Evolutionary conservation across 2,888 invertebrate genomes (phyloP), one percentile per base, ranked within the genome.

Genomic region (Sinhomidia bicolor): DNA sequence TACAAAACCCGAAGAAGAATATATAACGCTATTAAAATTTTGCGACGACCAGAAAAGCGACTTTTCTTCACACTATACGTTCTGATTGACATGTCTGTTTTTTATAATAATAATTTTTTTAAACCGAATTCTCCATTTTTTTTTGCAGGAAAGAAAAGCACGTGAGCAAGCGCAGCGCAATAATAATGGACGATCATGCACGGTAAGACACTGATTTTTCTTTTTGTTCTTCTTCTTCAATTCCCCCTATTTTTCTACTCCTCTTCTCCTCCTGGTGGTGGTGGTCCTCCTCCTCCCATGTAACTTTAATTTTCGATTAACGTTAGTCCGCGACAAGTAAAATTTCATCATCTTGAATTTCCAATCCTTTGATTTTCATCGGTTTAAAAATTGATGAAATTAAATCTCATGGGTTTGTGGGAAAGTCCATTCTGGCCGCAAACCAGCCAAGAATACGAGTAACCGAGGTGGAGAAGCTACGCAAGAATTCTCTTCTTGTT

Each of bases 361-460:
- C 87, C 87, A 87, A 87, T 87, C 87, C 87, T 81, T 87, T 87
- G 82, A 81, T 87, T 82, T 87, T 87, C 82, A 87, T 87, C 82
- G 87, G 87, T 81, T 87, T 87, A 87, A 87, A 87, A 87, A 87
- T 87, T 87, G 87, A 87, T 87, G 87, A 87, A 87, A 87, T 87
- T 87, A 87, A 87, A 87, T 87, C 87, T 87, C 87, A 87, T 87
- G 87, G 87, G 87, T 74, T 47, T 87, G 87, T 87, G 83, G 83
- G 29, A 83, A 47, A 83, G 83, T 83, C 83, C 83, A 83, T 71
- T 68, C 10, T 44, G 1, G n/a, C 1, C n/a, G n/a, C n/a, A n/a
- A n/a, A n/a, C n/a, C n/a, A n/a, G n/a, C n/a, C n/a, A n/a, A 44
- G 44, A 32, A 68, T 62, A 78, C 78, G 60, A 65, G 26, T 29